Conservation (phyloP, 2,113 vertebrate species). For the Psammodynastes pulverulentus region DNA sequence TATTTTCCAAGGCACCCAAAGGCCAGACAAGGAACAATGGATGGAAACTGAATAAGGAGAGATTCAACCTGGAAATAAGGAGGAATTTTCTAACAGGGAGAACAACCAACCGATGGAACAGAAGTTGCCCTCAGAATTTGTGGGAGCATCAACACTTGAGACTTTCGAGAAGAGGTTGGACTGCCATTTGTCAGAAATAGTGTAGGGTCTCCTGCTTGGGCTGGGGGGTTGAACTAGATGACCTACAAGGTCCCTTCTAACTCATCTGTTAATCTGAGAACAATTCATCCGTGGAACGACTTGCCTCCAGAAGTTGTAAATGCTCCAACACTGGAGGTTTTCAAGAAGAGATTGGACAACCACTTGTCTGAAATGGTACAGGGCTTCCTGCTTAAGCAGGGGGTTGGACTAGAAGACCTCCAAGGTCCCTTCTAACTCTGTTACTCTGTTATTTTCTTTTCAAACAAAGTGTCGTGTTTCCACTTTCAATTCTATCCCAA, state of each 20-base stretch:
- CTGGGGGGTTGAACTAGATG: no score
- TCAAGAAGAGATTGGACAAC: background rate
- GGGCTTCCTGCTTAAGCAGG: background rate
- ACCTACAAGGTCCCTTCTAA: no score
- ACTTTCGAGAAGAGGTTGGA: no score
- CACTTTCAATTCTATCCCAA: slow-evolving; percentile 30
- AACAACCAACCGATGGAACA: no score
- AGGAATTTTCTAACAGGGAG: fast-evolving
- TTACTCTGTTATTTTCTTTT: background rate
- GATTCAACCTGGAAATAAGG: background rate
- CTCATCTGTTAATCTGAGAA: background rate
- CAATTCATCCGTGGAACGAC: background rate
- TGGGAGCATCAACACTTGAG: no score
- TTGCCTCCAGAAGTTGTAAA: background rate
- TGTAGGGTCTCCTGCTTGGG: no score
- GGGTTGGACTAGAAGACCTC: background rate
- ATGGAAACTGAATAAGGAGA: background rate
- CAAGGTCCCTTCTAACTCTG: background rate
- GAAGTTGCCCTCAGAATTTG: no score
- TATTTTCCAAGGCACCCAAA: background rate
- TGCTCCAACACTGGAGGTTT: background rate
- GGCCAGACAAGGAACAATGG: background rate
- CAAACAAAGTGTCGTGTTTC: slow-evolving; percentile 27
- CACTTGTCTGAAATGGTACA: background rate
- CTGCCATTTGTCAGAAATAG: no score